A percentile compares a stretch with the other conserved stretches of the same genome.
These are phyloP conservation scores for Geococcyx californianus DNA, from an alignment of 2,113 vertebrate species.

Conservation along the genomic window DNA sequence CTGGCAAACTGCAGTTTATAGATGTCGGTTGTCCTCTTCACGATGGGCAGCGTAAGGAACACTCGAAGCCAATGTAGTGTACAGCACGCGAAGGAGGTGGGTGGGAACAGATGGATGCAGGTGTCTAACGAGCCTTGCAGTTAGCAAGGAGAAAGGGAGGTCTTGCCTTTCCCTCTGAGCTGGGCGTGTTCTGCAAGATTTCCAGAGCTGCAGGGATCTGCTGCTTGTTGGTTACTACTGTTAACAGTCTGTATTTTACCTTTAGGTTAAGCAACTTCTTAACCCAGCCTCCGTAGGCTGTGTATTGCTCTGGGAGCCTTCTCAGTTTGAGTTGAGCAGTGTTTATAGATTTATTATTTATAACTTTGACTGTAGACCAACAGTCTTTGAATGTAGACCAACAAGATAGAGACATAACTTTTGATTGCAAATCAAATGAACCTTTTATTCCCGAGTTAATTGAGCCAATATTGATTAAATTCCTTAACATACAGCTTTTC, in stretches of 20 bases:
- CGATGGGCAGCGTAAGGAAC: neutral
- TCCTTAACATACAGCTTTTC: neutral
- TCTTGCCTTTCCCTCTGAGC: neutral
- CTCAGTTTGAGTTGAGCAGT: neutral
- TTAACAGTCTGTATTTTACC: neutral
- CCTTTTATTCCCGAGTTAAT: neutral
- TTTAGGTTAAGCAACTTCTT: neutral
- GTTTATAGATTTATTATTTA: neutral
- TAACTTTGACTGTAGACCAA: neutral
- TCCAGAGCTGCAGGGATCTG: neutral
- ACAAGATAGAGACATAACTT: neutral
- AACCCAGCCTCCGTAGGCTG: fast-evolving
- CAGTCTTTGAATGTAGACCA: neutral
- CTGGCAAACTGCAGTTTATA: neutral
- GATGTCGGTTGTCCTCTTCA: neutral
- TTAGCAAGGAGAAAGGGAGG: neutral
- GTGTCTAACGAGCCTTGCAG: neutral
- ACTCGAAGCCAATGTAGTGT: fast-evolving
- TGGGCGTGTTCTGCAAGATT: neutral
- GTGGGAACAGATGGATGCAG: neutral
- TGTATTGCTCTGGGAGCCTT: neutral
- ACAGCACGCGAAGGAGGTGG: fast-evolving
- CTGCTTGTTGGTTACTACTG: neutral
- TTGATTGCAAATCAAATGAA: neutral
- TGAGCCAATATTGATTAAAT: neutral